These are phyloP conservation scores for Perdix hodgsoniae DNA, from an alignment of 2,797 vertebrate genomes.

Conservation along the genomic window DNA sequence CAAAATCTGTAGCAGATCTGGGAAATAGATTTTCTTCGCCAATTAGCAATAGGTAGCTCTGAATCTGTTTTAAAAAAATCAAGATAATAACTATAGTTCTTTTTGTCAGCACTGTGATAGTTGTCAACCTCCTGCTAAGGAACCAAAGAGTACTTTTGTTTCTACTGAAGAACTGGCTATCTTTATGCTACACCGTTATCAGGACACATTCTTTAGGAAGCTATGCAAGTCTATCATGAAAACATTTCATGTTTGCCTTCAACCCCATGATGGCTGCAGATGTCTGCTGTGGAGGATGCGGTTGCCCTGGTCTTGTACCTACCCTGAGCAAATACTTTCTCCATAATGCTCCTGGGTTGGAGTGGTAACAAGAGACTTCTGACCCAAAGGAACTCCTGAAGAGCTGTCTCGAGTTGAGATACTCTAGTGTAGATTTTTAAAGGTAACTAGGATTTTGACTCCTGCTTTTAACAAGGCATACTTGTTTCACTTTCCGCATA, in stretches of 20 bases:
- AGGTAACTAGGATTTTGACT: background rate
- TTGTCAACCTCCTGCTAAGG: background rate
- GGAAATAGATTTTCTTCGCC: background rate
- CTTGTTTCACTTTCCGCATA: background rate
- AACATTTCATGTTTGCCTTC: background rate
- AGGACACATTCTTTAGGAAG: background rate
- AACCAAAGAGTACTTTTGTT: background rate
- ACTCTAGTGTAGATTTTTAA: background rate
- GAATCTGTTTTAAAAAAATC: background rate
- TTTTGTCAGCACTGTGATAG: background rate
- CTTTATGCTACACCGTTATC: background rate
- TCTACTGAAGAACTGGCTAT: fast-evolving
- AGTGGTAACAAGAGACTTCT: background rate
- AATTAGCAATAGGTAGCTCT: background rate
- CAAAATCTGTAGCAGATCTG: background rate
- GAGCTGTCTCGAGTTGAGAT: background rate
- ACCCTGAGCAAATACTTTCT: background rate
- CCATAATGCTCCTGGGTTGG: background rate
- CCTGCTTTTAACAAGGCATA: background rate
- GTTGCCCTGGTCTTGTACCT: background rate
- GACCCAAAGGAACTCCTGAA: background rate
- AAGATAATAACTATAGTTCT: background rate
- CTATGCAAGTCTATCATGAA: background rate
- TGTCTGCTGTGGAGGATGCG: fast-evolving
- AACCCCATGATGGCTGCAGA: fast-evolving